Evolutionary conservation across 2,888 invertebrate species (phyloP).

Genomic region (Nomada ferruginata): DNA sequence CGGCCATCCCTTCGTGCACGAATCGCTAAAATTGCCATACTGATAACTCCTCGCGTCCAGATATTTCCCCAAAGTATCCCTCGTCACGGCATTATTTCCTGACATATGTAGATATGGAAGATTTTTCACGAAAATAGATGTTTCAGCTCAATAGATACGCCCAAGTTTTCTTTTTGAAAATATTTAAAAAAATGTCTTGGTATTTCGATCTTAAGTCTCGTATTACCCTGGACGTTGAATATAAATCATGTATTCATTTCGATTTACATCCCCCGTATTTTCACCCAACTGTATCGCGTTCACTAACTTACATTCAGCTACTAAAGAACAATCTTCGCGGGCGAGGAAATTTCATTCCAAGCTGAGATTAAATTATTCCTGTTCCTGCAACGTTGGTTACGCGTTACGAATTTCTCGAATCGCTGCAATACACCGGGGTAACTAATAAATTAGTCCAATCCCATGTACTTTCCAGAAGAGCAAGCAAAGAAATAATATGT

Average conservation of each 20-base stretch:
- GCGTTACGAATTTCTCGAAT: too few species aligned
- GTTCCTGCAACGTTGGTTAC: not conserved
- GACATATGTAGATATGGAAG: not conserved
- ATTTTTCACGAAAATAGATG: too few species aligned
- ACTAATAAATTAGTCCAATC: not conserved
- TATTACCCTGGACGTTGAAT: too few species aligned
- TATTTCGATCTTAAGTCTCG: not conserved
- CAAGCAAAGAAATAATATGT: too few species aligned
- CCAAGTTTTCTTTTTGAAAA: not conserved
- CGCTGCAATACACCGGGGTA: not conserved
- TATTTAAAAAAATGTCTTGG: not conserved
- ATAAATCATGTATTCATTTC: too few species aligned
- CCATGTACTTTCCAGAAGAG: not conserved
- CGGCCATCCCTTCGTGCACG: not conserved
- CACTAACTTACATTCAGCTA: not conserved
- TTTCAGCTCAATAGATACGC: not conserved
- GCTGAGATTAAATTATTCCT: not conserved
- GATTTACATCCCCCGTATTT: too few species aligned
- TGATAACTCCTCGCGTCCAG: not conserved
- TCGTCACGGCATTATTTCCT: not conserved
- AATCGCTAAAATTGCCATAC: slow-evolving; percentile 5
- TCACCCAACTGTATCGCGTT: not conserved
- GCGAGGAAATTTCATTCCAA: too few species aligned
- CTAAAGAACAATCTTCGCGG: not conserved
- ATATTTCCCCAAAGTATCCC: slow-evolving; percentile 11